Base-by-base conservation (phyloP, 2,888 invertebrate genomes). In the Conops quadrifasciatus region DNA sequence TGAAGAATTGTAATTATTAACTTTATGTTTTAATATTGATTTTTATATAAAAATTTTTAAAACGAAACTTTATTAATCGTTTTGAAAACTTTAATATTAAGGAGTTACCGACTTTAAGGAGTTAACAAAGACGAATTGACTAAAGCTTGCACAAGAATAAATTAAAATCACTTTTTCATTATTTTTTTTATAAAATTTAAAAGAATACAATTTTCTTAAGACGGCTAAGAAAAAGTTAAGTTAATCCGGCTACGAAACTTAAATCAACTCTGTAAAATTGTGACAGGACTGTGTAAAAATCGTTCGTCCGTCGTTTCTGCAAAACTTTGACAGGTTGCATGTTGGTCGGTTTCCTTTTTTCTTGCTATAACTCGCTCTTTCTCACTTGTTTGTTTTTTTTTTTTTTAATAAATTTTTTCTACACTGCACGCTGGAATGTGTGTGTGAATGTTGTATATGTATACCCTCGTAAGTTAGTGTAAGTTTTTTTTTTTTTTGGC, bases 191-290 rank as follows among this genome's bases (percentile, higher is more conserved):
- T n/a, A n/a, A n/a, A n/a, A n/a, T n/a, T n/a, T n/a, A n/a, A n/a
- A n/a, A n/a, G n/a, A n/a, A n/a, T n/a, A n/a, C n/a, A n/a, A 36
- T 36, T 36, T 36, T 36, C 36, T 36, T 36, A 36, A 36, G 36
- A 24, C 21, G 59, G 21, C 4, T 5, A 56, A 24, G 56, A 56
- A 56, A 36, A 63, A 62, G 43, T 36, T 19, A 62, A 49, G n/a
- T n/a, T n/a, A n/a, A 49, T 49, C 36, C 36, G 36, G 9, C 4
- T 36, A 36, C 16, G n/a, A 43, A 45, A 45, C 45, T 63, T n/a
- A 63, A 63, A 63, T 63, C 62, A 63, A 43, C 62, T 63, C 24
- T 63, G 63, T 36, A 36, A 63, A 63, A 63, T 63, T 63, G 47
- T 63, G 63, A 47, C 63, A 63, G 24, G 45, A 63, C 43, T 63